These are phyloP conservation scores for Panurus biarmicus DNA, from an alignment of 2,113 vertebrate genomes.

Conservation along the genomic window DNA sequence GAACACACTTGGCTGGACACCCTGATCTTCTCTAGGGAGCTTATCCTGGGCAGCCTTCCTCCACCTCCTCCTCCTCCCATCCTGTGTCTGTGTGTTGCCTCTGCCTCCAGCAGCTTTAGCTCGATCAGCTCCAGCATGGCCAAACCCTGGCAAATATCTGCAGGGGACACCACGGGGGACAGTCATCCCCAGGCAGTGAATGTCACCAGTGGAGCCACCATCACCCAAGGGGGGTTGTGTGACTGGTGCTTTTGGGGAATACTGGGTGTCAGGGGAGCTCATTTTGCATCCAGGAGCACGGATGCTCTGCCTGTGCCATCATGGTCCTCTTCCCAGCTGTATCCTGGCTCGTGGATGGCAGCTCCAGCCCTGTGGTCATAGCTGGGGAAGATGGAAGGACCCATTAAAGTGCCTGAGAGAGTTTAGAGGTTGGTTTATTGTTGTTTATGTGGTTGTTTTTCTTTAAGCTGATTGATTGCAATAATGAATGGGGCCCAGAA, in stretches of 20 bases:
- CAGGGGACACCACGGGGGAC: rapidly evolving
- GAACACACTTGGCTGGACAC: not conserved
- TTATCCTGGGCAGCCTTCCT: not conserved
- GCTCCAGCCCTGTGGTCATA: not conserved
- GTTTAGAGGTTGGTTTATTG: slow-evolving; percentile 1
- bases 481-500: slow-evolving; percentile 28
- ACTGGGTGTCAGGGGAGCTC: not conserved
- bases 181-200: too few species aligned
- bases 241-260: not conserved
- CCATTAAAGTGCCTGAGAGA: not conserved
- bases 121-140: not conserved
- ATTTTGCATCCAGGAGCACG: not conserved
- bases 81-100: rapidly evolving
- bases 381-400: not conserved
- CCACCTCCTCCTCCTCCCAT: not conserved
- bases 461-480: slow-evolving; percentile 10
- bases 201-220: not conserved
- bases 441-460: not conserved
- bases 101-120: not conserved
- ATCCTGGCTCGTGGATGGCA: not conserved
- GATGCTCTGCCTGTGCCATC: not conserved
- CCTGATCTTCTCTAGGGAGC: not conserved
- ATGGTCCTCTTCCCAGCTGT: rapidly evolving
- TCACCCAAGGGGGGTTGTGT: rapidly evolving
- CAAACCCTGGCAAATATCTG: not conserved